These are phyloP conservation scores for Metacarcinus magister DNA, from an alignment of 2,888 invertebrate genomes.

Conservation along the genomic window DNA sequence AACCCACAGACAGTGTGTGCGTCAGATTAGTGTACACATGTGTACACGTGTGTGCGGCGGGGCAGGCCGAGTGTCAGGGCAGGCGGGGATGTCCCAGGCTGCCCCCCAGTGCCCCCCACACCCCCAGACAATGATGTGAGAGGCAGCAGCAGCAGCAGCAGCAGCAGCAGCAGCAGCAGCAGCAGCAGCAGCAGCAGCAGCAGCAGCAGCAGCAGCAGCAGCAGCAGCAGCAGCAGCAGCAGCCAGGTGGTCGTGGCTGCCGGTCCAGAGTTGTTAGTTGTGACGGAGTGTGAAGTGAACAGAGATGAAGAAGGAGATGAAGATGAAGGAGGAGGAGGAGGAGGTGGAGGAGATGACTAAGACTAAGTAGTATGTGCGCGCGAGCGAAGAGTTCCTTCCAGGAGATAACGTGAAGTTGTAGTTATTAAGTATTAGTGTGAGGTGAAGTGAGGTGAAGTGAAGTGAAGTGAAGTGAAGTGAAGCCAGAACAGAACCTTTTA, in stretches of 20 bases:
- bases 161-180: not conserved
- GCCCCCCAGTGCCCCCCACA: too few relatives aligned
- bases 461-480: not conserved
- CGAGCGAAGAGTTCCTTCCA: not conserved
- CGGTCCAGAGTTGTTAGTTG: not conserved
- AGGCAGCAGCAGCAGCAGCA: too few relatives aligned
- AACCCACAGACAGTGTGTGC: not conserved
- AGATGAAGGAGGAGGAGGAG: not conserved
- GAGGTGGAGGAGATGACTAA: not conserved
- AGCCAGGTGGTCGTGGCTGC: not conserved
- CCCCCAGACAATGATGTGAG: not conserved
- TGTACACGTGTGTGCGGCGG: not conserved
- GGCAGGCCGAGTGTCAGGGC: not conserved
- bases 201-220: not conserved
- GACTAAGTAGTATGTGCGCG: not conserved
- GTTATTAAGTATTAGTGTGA: not conserved
- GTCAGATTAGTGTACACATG: too few relatives aligned
- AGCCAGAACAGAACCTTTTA: not conserved
- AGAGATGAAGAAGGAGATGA: not conserved
- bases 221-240: not conserved
- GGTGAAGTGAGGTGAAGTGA: not conserved
- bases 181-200: not conserved
- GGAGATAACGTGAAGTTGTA: conserved; percentile 7
- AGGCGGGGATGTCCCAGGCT: too few relatives aligned
- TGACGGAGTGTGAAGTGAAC: not conserved